phyloP scores from a whole-genome alignment of 1,140 invertebrate genomes.

The Scaptomyza pallida region DNA sequence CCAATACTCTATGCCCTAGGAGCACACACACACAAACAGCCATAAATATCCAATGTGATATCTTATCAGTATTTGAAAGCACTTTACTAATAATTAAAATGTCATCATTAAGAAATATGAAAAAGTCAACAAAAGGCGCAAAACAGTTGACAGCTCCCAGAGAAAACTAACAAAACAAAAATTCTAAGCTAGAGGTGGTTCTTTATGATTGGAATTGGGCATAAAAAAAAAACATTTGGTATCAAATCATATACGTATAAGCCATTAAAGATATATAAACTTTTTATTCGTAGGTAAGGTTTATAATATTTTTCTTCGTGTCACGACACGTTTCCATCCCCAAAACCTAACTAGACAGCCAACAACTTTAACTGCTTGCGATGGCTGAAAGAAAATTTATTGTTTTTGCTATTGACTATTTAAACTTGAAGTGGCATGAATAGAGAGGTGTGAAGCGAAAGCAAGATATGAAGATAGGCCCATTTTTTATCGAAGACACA shows the following conservation, averaged over 20 bases:
- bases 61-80: conserved; percentile 78
- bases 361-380: conserved; percentile 48
- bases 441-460: no score
- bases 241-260: no score
- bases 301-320: conserved; percentile 10
- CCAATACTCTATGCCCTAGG: conserved; percentile 12
- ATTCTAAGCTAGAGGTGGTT: background rate
- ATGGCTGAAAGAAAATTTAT: conserved; percentile 64
- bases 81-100: conserved; percentile 83
- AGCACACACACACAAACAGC: conserved; percentile 27
- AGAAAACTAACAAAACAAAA: background rate
- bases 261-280: no score
- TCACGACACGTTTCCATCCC: conserved; percentile 21
- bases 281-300: no score
- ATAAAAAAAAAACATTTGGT: background rate
- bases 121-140: conserved; percentile 72
- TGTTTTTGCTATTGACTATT: conserved; percentile 76
- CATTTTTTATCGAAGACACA: conserved; percentile 23
- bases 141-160: conserved; percentile 23
- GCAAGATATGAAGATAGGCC: background rate
- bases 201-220: background rate
- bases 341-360: background rate
- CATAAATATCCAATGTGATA: conserved; percentile 78
- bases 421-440: conserved; percentile 58
- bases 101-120: conserved; percentile 83